Conservation (phyloP, 1,140 invertebrate species). For the Sycobia sp. region DNA sequence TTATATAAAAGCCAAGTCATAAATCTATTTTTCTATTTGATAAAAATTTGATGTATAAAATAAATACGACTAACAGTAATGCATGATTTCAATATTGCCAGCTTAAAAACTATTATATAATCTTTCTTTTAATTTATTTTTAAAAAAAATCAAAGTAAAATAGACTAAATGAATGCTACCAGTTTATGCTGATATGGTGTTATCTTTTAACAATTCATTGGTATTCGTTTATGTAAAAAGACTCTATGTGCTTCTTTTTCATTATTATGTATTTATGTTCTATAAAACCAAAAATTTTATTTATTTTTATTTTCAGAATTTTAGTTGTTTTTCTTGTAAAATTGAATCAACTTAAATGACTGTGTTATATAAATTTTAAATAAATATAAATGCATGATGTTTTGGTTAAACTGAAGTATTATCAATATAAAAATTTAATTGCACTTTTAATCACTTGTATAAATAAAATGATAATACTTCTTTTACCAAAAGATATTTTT, state of each 20-base stretch:
- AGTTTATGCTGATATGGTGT: conserved; percentile 20
- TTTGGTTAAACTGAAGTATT: conserved; percentile 27
- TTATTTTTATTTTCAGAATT: conserved; percentile 9
- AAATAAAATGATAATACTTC: conserved; percentile 31
- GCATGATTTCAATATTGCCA: conserved; percentile 22
- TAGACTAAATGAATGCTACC: background rate
- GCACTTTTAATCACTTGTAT: conserved; percentile 23
- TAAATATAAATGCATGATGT: conserved; percentile 27
- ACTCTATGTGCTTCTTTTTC: conserved; percentile 25
- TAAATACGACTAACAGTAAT: conserved; percentile 15
- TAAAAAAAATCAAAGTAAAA: background rate
- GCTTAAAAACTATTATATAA: conserved; percentile 12
- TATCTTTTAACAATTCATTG: conserved; percentile 12
- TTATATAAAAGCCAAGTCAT: too few relatives aligned
- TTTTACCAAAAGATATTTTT: conserved; percentile 26
- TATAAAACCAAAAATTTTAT: conserved; percentile 5
- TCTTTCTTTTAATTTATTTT: conserved; percentile 11
- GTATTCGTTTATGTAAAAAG: conserved; percentile 7
- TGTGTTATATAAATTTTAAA: conserved; percentile 7
- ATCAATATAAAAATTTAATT: conserved; percentile 23
- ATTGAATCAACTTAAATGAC: conserved; percentile 1
- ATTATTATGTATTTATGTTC: conserved; percentile 9
- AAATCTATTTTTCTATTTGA: too few relatives aligned
- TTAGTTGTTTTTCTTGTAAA: conserved; percentile 13
- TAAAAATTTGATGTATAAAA: too few relatives aligned